phyloP scores from a whole-genome alignment of 2,888 invertebrate species.

The Aquatica leii region DNA sequence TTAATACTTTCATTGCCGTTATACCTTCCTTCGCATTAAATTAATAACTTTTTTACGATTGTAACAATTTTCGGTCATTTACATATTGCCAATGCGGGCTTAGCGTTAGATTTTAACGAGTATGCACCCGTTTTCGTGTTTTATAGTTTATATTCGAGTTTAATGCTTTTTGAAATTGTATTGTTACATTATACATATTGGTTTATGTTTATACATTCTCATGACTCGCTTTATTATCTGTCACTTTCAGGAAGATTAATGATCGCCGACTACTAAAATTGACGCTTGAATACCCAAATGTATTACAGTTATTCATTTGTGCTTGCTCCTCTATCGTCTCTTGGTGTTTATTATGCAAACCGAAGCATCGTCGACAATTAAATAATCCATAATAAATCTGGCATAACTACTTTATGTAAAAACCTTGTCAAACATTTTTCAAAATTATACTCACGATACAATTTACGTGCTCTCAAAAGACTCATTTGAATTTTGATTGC shows the following conservation, averaged over 20 bases:
- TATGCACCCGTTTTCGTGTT: conserved; percentile 53
- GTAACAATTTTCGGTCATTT: conserved; percentile 55
- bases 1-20: conserved; percentile 37
- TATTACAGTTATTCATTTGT: conserved; percentile 47
- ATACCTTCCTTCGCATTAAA: conserved; percentile 45
- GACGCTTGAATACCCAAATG: conserved; percentile 48
- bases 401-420: not conserved
- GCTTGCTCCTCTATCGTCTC: conserved; percentile 21
- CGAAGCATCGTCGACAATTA: conserved; percentile 11
- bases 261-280: conserved; percentile 32
- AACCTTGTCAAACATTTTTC: not conserved
- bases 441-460: not conserved
- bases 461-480: not conserved
- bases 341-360: conserved; percentile 12
- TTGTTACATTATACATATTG: conserved; percentile 56
- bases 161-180: conserved; percentile 53
- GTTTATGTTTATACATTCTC: conserved; percentile 55
- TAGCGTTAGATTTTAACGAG: conserved; percentile 54
- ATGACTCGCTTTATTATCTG: conserved; percentile 55
- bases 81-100: conserved; percentile 54
- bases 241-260: conserved; percentile 55
- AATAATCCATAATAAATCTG: conserved; percentile 6
- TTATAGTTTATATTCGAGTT: conserved; percentile 53
- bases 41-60: conserved; percentile 56
- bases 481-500: conserved; percentile 19